phyloP scores from a whole-genome alignment of 2,797 vertebrate genomes.

The Sus cebifrons region DNA sequence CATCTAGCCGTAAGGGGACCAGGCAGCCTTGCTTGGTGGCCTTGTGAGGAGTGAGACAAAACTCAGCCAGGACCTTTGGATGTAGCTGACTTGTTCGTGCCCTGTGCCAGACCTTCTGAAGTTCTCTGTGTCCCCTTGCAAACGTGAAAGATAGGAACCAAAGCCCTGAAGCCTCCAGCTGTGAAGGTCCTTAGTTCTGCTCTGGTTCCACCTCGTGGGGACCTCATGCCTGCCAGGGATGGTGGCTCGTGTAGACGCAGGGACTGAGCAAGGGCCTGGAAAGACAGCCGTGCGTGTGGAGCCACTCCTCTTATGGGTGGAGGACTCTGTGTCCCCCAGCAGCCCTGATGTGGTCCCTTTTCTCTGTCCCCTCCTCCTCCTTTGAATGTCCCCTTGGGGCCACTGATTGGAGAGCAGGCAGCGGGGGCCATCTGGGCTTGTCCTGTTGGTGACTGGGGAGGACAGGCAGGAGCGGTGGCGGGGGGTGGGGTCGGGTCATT shows the following conservation, averaged over 20 bases:
- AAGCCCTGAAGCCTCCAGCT: not conserved
- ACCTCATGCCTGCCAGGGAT: not conserved
- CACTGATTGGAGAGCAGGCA: rapidly evolving
- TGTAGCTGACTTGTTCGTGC: not conserved
- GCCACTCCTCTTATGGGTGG: too few species aligned
- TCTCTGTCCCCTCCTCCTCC: not conserved
- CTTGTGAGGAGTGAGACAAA: not conserved
- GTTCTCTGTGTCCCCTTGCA: not conserved
- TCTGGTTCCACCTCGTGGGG: not conserved
- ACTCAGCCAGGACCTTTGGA: not conserved
- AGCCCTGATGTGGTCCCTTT: not conserved
- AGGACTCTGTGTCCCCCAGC: too few species aligned
- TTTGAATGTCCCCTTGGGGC: not conserved
- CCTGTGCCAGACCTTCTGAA: not conserved
- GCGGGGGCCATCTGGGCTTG: not conserved
- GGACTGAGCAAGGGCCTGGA: not conserved
- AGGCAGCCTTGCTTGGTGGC: not conserved
- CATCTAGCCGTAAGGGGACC: too few species aligned
- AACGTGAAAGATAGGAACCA: not conserved
- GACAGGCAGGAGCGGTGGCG: rapidly evolving
- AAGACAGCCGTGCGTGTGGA: rapidly evolving
- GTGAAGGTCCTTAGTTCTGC: not conserved
- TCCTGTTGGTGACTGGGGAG: not conserved
- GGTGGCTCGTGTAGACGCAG: not conserved
- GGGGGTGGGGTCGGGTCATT: not conserved